Conservation (phyloP, 2,797 vertebrate genomes). For the Echiichthys vipera region DNA sequence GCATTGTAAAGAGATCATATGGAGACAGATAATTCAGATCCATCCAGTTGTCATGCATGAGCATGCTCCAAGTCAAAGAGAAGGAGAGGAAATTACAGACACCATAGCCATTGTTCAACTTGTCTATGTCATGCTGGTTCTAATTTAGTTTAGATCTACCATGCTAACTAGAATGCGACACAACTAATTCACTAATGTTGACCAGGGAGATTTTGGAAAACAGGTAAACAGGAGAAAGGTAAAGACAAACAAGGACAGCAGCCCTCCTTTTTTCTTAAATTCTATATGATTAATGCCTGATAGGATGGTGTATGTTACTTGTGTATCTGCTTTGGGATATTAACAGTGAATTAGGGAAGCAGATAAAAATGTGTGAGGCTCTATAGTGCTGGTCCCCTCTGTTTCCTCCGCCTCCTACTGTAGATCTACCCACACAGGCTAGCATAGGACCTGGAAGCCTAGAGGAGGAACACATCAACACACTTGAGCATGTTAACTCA, state of each 20-base stretch:
- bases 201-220: slow-evolving; percentile 75
- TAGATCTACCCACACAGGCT: slow-evolving; percentile 79
- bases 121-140: slow-evolving; percentile 77
- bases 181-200: slow-evolving; percentile 65
- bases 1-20: slow-evolving; percentile 71
- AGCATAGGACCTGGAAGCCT: slow-evolving; percentile 76
- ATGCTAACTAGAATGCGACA: slow-evolving; percentile 84
- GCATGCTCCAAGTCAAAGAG: slow-evolving; percentile 88
- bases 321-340: slow-evolving; percentile 38
- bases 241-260: slow-evolving; percentile 73
- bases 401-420: slow-evolving; percentile 74
- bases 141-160: slow-evolving; percentile 71
- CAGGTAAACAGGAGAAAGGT: slow-evolving; percentile 69
- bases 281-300: slow-evolving; percentile 29
- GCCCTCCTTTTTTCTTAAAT: slow-evolving; percentile 69
- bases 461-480: slow-evolving; percentile 80
- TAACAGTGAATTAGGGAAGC: slow-evolving; percentile 58
- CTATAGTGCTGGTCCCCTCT: slow-evolving; percentile 70
- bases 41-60: slow-evolving; percentile 85
- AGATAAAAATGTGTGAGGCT: slow-evolving; percentile 70
- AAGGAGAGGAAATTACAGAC: slow-evolving; percentile 82
- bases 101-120: slow-evolving; percentile 75
- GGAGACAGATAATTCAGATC: slow-evolving; percentile 74
- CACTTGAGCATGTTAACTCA: slow-evolving; percentile 73
- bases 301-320: slow-evolving; percentile 55